Evolutionary conservation across 2,888 invertebrate genomes (phyloP).

Genomic region (Drosophila crucigera): DNA sequence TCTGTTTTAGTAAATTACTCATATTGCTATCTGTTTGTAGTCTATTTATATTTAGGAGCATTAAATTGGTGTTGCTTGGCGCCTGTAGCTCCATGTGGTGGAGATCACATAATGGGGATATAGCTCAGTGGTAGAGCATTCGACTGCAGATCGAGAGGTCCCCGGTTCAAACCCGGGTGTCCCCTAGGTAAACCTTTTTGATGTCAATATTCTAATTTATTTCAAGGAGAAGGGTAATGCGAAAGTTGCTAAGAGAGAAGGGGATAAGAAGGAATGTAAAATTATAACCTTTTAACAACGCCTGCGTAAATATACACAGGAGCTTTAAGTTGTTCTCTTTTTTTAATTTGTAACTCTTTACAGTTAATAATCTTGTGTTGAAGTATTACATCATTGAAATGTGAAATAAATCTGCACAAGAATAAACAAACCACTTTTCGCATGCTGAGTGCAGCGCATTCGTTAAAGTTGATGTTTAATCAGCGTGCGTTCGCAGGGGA

Average conservation of each 20-base stretch:
- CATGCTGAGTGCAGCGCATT: background rate
- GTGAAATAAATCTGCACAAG: slow-evolving; percentile 1
- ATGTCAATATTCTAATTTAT: background rate
- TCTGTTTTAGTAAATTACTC: background rate
- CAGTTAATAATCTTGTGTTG: background rate
- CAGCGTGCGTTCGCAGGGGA: slow-evolving; percentile 50
- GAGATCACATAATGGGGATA: slow-evolving; percentile 43
- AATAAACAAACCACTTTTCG: background rate
- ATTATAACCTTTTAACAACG: background rate
- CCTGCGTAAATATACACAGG: background rate
- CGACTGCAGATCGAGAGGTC: slow-evolving; percentile 77
- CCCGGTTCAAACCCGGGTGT: slow-evolving; percentile 82
- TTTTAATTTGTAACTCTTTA: background rate
- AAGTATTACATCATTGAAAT: slow-evolving; percentile 10
- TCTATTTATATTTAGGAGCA: slow-evolving; percentile 21
- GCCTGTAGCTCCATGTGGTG: background rate
- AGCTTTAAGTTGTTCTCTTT: background rate
- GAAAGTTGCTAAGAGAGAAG: too few relatives aligned
- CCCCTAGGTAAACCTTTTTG: slow-evolving; percentile 49
- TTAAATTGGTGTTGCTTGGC: background rate
- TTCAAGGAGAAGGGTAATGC: background rate
- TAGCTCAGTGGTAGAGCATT: slow-evolving; percentile 60
- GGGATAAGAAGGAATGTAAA: background rate
- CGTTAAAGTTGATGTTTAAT: slow-evolving; percentile 5
- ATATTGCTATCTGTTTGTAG: background rate